phyloP scores from a whole-genome alignment of 1,140 invertebrate species.

The Antheraea mylitta region DNA sequence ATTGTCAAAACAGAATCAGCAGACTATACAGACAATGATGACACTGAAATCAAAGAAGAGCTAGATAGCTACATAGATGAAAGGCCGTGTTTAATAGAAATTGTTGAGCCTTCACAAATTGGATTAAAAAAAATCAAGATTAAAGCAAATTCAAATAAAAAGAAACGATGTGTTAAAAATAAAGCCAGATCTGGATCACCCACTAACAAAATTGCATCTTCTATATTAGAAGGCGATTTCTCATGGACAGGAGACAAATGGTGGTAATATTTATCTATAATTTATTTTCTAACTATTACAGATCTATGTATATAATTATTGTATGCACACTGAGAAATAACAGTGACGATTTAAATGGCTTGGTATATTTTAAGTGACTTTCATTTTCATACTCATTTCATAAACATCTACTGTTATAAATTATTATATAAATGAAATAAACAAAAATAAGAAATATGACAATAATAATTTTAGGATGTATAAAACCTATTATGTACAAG shows the following conservation, averaged over 20 bases:
- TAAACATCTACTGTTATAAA: too few species aligned
- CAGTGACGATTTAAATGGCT: too few species aligned
- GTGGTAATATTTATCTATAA: slow-evolving; percentile 53
- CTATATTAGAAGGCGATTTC: slow-evolving; percentile 61
- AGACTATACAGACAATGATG: slow-evolving; percentile 24
- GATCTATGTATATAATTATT: background rate
- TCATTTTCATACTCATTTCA: too few species aligned
- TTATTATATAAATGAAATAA: too few species aligned
- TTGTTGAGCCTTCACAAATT: slow-evolving; percentile 33
- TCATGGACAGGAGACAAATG: slow-evolving; percentile 55
- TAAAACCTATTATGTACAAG: too few species aligned
- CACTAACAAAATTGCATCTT: slow-evolving; percentile 53
- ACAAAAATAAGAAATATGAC: too few species aligned
- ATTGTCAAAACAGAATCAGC: slow-evolving; percentile 47
- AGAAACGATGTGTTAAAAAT: slow-evolving; percentile 15
- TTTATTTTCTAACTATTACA: too few species aligned
- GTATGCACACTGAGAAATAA: too few species aligned
- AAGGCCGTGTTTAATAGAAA: slow-evolving; percentile 20
- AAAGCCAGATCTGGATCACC: slow-evolving; percentile 24
- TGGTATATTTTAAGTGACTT: too few species aligned
- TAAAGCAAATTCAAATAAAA: slow-evolving; percentile 18
- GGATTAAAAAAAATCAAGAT: slow-evolving; percentile 23
- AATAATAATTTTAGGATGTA: too few species aligned
- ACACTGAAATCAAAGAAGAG: slow-evolving; percentile 40
- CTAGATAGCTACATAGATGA: slow-evolving; percentile 23